Evolutionary conservation across 2,113 vertebrate genomes (phyloP), one percentile per base, ranked within the genome.

Genomic region (Dendrocopos noguchii): DNA sequence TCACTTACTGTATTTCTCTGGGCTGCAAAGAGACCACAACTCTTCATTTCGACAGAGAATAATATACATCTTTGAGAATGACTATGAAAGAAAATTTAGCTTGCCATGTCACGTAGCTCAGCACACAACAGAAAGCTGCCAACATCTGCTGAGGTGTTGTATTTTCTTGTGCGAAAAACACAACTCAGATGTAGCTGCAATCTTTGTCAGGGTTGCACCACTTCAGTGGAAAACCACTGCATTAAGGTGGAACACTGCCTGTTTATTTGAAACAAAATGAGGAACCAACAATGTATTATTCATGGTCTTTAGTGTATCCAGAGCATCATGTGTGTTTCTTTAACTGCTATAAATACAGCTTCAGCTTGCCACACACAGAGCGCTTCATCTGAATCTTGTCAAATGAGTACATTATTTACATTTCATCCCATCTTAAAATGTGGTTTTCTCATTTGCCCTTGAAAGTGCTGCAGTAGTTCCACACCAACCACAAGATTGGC

Each of bases 281-380:
- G 77, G 77, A 92, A 80, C 39, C 59, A 95, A 50, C 44, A 53
- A 66, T 71, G 17, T 80, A 79, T 90, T 91, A 85, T 61, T 92
- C 71, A 80, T 18, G 13, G 22, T 47, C n/a, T 90, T 86, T 52
- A 91, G 34, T 66, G 33, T 81, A 95, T 86, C 55, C 73, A 96
- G 73, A 84, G 70, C 12, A 24, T 52, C 72, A 90, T 83, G 55
- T 65, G 70, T 94, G 70, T 95, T 95, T 90, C 79, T 95, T 72
- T 87, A 91, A 81, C 72, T 85, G 85, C 66, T 93, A 80, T 94
- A 96, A 94, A 80, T 91, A 90, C 64, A 91, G 66, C 90, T 84
- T 44, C 76, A 72, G 66, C 83, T 95, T 94, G 88, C 94, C 96
- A 95, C 96, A 96, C 96, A 96, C 92, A 95, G 71, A 95, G 87